Conservation (phyloP, 2,113 vertebrate genomes). For the Panurus biarmicus region DNA sequence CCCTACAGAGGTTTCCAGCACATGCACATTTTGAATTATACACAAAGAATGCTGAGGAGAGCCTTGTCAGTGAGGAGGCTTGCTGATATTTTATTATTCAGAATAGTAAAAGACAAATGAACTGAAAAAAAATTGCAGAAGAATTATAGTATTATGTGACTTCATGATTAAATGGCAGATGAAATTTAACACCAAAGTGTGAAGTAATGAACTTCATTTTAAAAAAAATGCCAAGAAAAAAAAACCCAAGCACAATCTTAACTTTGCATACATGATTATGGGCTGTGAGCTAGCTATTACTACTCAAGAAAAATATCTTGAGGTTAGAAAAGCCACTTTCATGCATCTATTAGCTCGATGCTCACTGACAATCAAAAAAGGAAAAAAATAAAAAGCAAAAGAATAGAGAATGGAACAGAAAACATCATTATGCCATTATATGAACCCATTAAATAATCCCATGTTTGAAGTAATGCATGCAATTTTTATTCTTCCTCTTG, state of each 20-base stretch:
- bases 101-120: background rate
- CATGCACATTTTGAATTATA: background rate
- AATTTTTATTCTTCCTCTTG: background rate
- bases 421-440: background rate
- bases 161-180: background rate
- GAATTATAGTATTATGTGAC: background rate
- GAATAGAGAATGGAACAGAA: background rate
- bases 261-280: background rate
- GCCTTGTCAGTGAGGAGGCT: background rate
- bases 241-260: background rate
- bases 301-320: background rate
- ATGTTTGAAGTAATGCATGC: background rate
- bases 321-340: constrained; percentile 7
- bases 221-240: background rate
- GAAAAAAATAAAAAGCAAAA: background rate
- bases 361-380: background rate
- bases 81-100: background rate
- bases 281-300: background rate
- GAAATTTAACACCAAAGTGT: background rate
- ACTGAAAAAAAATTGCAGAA: background rate
- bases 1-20: background rate
- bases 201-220: background rate
- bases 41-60: background rate
- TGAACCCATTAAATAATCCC: background rate
- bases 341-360: background rate